phyloP scores from a whole-genome alignment of 2,797 vertebrate genomes.

The Chiropotes sagulatus region DNA sequence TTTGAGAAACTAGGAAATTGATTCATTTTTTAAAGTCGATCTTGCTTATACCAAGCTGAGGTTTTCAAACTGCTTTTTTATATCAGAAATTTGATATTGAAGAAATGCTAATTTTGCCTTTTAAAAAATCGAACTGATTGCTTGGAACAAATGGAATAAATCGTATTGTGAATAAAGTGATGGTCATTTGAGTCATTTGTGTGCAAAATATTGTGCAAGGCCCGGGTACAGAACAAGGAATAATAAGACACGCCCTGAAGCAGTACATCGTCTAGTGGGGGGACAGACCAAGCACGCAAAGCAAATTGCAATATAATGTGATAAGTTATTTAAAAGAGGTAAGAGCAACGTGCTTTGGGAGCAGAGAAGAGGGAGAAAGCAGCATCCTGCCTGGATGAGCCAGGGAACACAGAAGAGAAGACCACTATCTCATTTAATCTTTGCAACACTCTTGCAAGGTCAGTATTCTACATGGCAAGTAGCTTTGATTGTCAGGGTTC shows the following conservation, averaged over 20 bases:
- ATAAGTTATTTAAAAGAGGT: conserved; percentile 75
- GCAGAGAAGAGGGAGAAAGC: conserved; percentile 30
- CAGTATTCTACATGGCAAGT: conserved; percentile 7
- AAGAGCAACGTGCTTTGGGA: conserved; percentile 15
- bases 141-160: conserved; percentile 2
- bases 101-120: background rate
- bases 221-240: conserved; percentile 31
- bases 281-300: conserved; percentile 46
- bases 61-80: background rate
- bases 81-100: background rate
- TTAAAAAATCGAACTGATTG: background rate
- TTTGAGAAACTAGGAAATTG: background rate
- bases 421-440: background rate
- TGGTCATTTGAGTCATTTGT: conserved; percentile 57
- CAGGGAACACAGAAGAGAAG: background rate
- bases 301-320: conserved; percentile 71
- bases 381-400: background rate
- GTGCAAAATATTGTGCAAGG: conserved; percentile 73
- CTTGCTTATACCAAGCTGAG: background rate
- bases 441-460: conserved; percentile 37
- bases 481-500: background rate
- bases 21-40: background rate
- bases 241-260: conserved; percentile 75
- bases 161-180: conserved; percentile 50
- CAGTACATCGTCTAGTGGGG: conserved; percentile 33